Evolutionary conservation across 2,797 vertebrate genomes (phyloP), one percentile per base, ranked within the genome.

Genomic region (Fringilla coelebs): DNA sequence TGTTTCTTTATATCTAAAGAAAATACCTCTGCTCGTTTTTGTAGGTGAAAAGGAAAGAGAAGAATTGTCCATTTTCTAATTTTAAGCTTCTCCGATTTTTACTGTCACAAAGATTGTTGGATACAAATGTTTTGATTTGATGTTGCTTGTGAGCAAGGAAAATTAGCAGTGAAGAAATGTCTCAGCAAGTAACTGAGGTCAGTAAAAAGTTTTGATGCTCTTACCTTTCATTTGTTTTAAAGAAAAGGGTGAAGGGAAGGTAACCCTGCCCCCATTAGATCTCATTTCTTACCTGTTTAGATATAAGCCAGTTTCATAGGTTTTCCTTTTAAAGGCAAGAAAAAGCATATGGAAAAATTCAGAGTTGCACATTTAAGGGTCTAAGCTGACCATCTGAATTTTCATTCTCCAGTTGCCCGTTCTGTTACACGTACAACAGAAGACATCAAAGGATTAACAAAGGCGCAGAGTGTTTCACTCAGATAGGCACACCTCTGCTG

Each of bases 211-310:
- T 86, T 73, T 82, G 9, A 11, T 66, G 12, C 36, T 74, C 25
- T 87, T 79, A 34, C 9, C 13, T 66, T 85, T 46, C 12, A 43
- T 61, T 74, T 67, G 6, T 49, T 92, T 83, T 72, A 78, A 80
- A 83, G 65, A 70, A 73, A 60, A 54, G 3, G 6, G 8, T 49
- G 14, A 58, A 46, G 34, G 51, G 36, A 43, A 92, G 32, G 13
- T 45, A 91, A 79, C 4, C 9, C 2, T 0, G 0, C 24, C 17
- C 9, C 15, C 38, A 86, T 38, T 8, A 54, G 46, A n/a, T 45
- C 13, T 77, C 9, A 46, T 29, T 36, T 89, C 21, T 85, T 49
- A 83, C 20, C 25, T 74, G 2, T 71, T 67, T 49, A 82, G 40
- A 66, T 60, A 45, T 34, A 67, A 71, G 15, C 8, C 31, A 54